Evolutionary conservation across 2,888 invertebrate species (phyloP).

Genomic region (Trichopoda pennipes): DNA sequence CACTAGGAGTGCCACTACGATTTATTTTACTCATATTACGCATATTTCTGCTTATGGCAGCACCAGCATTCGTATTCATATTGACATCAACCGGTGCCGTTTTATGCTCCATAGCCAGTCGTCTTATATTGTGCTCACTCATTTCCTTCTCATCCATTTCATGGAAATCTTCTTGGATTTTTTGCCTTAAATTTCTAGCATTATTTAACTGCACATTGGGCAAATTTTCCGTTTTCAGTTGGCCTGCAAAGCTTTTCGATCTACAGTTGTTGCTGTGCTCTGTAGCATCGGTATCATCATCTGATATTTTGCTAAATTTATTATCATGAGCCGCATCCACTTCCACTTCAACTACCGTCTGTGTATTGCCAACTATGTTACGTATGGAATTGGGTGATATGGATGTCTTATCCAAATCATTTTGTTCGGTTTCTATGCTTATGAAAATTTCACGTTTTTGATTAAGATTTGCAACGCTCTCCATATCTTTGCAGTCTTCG

Average conservation of each 20-base stretch:
- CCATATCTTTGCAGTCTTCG: slow-evolving; percentile 31
- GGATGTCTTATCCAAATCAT: slow-evolving; percentile 75
- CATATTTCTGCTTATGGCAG: background rate
- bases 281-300: slow-evolving; percentile 74
- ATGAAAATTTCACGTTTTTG: slow-evolving; percentile 79
- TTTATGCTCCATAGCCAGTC: slow-evolving; percentile 68
- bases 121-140: slow-evolving; percentile 71
- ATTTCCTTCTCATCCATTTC: slow-evolving; percentile 73
- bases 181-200: slow-evolving; percentile 78
- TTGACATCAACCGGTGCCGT: slow-evolving; percentile 38
- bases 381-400: slow-evolving; percentile 76
- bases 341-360: slow-evolving; percentile 77
- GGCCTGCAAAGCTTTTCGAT: slow-evolving; percentile 52
- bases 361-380: slow-evolving; percentile 77
- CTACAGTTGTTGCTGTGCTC: slow-evolving; percentile 12
- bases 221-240: slow-evolving; percentile 50
- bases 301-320: slow-evolving; percentile 78
- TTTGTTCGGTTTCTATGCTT: slow-evolving; percentile 79
- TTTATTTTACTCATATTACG: slow-evolving; percentile 33
- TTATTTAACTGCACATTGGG: slow-evolving; percentile 79
- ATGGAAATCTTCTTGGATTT: slow-evolving; percentile 76
- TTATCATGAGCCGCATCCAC: slow-evolving; percentile 77
- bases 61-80: slow-evolving; percentile 8
- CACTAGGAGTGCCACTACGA: slow-evolving; percentile 61
- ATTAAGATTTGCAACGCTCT: slow-evolving; percentile 14